Conservation (phyloP, 2,888 invertebrate genomes). For the Drosophila stalkeri region DNA sequence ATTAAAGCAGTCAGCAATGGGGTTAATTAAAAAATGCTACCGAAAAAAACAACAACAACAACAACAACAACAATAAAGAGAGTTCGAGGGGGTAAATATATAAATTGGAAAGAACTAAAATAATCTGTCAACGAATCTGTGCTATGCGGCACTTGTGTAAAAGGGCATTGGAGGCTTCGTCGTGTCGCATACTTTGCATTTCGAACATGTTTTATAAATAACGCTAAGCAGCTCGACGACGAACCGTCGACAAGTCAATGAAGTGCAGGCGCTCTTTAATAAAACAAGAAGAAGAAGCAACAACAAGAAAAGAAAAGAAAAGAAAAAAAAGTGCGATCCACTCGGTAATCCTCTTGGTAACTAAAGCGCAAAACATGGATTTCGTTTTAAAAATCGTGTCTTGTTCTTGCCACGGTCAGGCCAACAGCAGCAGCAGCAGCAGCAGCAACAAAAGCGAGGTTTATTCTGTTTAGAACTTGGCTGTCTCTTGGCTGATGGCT, state of each 20-base stretch:
- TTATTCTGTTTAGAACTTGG: conserved; percentile 55
- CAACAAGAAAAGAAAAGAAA: background rate
- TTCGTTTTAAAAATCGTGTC: conserved; percentile 79
- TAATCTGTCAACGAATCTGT: conserved; percentile 70
- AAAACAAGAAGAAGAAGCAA: conserved; percentile 6
- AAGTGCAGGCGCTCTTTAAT: conserved; percentile 46
- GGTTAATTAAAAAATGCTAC: conserved; percentile 51
- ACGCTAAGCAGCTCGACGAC: conserved; percentile 60
- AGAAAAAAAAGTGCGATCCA: conserved; percentile 61
- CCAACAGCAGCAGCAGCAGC: conserved; percentile 49
- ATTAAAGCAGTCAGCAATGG: conserved; percentile 11
- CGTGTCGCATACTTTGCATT: conserved; percentile 79
- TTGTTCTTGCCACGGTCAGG: conserved; percentile 71
- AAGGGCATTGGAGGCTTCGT: conserved; percentile 76
- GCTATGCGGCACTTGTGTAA: conserved; percentile 77
- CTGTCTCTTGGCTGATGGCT: conserved; percentile 59
- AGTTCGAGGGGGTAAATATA: background rate
- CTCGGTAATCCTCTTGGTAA: conserved; percentile 51
- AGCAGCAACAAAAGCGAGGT: conserved; percentile 48
- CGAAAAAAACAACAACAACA: conserved; percentile 10
- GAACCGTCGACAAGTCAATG: conserved; percentile 52
- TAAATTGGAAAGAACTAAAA: conserved; percentile 36
- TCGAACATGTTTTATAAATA: conserved; percentile 79
- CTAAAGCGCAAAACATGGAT: conserved; percentile 76
- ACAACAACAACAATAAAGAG: background rate